A percentile compares a stretch with the other conserved stretches of the same genome.
These are phyloP conservation scores for Heliothis peltigera DNA, from an alignment of 2,888 invertebrate species.

Conservation along the genomic window DNA sequence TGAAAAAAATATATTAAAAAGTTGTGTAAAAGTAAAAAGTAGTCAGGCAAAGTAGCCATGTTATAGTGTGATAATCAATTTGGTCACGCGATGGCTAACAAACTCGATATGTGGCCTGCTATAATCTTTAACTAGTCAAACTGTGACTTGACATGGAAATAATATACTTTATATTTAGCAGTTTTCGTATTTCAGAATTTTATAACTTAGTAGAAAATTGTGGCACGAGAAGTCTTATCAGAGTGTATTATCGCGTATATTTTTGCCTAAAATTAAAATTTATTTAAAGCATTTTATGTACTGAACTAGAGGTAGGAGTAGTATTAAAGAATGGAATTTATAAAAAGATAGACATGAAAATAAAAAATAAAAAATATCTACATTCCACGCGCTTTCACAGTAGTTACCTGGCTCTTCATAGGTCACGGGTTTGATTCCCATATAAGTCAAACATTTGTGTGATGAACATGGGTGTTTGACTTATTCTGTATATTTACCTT, in stretches of 20 bases:
- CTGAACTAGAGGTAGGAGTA: no score
- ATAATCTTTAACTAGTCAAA: slow-evolving; percentile 17
- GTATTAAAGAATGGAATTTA: no score
- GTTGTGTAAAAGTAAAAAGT: slow-evolving; percentile 61
- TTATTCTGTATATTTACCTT: no score
- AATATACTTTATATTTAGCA: background rate
- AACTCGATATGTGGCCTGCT: slow-evolving; percentile 36
- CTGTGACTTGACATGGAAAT: slow-evolving; percentile 8
- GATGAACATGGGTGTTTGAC: no score
- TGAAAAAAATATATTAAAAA: slow-evolving; percentile 61
- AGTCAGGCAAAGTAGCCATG: slow-evolving; percentile 63
- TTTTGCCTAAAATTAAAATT: no score
- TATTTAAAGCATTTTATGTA: no score
- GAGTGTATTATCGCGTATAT: background rate
- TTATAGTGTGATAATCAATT: slow-evolving; percentile 79
- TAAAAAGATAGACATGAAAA: no score
- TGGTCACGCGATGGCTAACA: slow-evolving; percentile 71
- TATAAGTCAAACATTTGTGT: no score
- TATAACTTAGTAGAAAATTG: background rate
- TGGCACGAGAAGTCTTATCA: background rate
- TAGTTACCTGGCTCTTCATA: no score
- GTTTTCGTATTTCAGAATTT: background rate
- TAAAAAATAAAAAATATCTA: no score
- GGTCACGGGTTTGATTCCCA: no score
- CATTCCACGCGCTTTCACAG: no score